A percentile compares a stretch with the other conserved stretches of the same genome.
These are phyloP conservation scores for Hippocampus abdominalis DNA, from an alignment of 2,113 vertebrate species.

Conservation along the genomic window DNA sequence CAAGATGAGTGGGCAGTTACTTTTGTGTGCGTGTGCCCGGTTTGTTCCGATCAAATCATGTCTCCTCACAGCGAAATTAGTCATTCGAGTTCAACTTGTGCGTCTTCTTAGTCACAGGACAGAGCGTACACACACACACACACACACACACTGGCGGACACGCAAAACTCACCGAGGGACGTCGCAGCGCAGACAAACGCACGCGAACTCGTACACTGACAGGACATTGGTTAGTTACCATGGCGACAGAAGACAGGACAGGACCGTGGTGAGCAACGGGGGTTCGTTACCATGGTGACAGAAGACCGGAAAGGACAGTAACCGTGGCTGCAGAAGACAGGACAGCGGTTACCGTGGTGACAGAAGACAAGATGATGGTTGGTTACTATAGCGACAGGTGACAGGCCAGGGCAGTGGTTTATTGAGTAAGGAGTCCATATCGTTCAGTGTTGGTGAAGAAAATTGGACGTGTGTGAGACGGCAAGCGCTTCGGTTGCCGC, in stretches of 20 bases:
- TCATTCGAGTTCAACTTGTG: constrained; percentile 1
- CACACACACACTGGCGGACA: no score
- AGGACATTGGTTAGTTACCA: neutral
- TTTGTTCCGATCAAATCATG: neutral
- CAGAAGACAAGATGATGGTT: neutral
- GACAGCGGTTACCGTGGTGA: no score
- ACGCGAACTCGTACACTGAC: neutral
- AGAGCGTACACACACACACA: neutral
- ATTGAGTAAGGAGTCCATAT: neutral
- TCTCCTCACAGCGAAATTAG: neutral
- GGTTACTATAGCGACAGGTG: neutral
- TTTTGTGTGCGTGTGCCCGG: neutral
- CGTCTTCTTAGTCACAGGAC: neutral
- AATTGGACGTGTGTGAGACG: neutral
- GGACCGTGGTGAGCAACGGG: no score
- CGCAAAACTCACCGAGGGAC: neutral
- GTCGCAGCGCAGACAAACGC: neutral
- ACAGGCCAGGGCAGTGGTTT: neutral
- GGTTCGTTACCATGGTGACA: neutral
- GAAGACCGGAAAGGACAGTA: neutral
- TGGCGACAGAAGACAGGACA: neutral
- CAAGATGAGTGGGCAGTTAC: constrained; percentile 1
- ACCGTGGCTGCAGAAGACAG: neutral
- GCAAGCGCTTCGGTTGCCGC: neutral
- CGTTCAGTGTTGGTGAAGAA: neutral